phyloP scores from a whole-genome alignment of 2,113 vertebrate genomes.

The Etheostoma cragini region DNA sequence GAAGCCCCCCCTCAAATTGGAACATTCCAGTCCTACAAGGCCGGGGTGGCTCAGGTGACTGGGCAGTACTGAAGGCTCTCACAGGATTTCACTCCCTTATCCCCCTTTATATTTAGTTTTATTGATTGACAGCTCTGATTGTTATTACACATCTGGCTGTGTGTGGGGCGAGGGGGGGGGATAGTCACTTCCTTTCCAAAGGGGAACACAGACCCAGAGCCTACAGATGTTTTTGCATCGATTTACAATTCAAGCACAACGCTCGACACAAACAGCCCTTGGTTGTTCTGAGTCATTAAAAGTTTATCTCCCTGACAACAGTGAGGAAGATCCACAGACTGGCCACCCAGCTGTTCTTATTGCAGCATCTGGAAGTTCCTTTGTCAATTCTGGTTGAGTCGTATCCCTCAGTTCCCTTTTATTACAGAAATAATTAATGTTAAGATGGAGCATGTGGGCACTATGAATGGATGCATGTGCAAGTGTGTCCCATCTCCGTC shows the following conservation, averaged over 20 bases:
- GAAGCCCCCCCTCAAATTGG: too few species aligned
- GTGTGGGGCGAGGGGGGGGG: too few species aligned
- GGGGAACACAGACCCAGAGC: too few species aligned
- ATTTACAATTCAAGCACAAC: neutral
- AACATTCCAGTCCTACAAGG: too few species aligned
- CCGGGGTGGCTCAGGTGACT: too few species aligned
- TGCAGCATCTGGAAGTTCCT: slow-evolving; percentile 5
- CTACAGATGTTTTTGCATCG: too few species aligned
- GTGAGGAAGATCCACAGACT: neutral
- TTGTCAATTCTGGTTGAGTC: neutral
- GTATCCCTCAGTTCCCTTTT: slow-evolving; percentile 1
- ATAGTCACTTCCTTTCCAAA: too few species aligned
- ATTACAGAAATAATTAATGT: slow-evolving; percentile 22
- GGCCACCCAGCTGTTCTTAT: slow-evolving; percentile 12
- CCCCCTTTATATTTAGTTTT: too few species aligned
- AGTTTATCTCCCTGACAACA: neutral
- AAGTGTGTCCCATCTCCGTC: neutral
- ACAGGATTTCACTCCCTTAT: too few species aligned
- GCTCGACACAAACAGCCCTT: neutral
- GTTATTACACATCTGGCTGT: too few species aligned
- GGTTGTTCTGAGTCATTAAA: neutral
- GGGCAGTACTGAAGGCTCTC: too few species aligned
- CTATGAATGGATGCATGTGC: neutral
- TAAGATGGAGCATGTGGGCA: neutral
- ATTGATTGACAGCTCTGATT: too few species aligned